Evolutionary conservation across 2,888 invertebrate species (phyloP).

Genomic region (Rugalucina vietnamica): DNA sequence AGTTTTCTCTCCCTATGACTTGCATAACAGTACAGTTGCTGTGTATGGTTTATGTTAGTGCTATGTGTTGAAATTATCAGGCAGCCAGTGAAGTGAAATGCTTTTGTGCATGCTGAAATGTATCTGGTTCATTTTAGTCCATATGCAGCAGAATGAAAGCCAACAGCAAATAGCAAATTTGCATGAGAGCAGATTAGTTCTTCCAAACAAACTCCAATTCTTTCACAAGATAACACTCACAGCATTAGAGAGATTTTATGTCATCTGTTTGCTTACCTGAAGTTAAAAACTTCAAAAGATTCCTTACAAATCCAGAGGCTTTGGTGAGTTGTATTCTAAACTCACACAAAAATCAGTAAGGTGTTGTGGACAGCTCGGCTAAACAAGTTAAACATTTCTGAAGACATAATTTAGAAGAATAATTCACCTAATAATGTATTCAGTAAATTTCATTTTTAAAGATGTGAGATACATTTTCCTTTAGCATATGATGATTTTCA

Average conservation of each 20-base stretch:
- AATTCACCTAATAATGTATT: no score
- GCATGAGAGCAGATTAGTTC: conserved; percentile 36
- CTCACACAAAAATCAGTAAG: background rate
- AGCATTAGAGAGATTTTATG: conserved; percentile 52
- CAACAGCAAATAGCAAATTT: conserved; percentile 19
- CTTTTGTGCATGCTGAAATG: conserved; percentile 39
- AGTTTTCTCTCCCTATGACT: no score
- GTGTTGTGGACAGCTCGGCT: no score
- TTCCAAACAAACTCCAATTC: background rate
- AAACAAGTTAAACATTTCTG: no score
- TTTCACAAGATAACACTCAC: conserved; percentile 41
- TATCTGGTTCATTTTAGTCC: background rate
- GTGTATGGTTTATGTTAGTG: conserved; percentile 12
- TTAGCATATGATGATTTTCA: no score
- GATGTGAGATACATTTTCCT: no score
- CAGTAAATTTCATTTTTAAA: no score
- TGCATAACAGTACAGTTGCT: background rate
- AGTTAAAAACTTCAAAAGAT: background rate
- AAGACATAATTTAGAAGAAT: no score
- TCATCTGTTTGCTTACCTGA: conserved; percentile 21
- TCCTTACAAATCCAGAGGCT: background rate
- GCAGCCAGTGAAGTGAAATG: conserved; percentile 3
- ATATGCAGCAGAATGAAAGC: conserved; percentile 22
- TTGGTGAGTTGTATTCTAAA: background rate
- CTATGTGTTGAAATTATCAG: conserved; percentile 1